Evolutionary conservation across 2,113 vertebrate species (phyloP), one percentile per base, ranked within the genome.

Genomic region (Accipiter virgatus): DNA sequence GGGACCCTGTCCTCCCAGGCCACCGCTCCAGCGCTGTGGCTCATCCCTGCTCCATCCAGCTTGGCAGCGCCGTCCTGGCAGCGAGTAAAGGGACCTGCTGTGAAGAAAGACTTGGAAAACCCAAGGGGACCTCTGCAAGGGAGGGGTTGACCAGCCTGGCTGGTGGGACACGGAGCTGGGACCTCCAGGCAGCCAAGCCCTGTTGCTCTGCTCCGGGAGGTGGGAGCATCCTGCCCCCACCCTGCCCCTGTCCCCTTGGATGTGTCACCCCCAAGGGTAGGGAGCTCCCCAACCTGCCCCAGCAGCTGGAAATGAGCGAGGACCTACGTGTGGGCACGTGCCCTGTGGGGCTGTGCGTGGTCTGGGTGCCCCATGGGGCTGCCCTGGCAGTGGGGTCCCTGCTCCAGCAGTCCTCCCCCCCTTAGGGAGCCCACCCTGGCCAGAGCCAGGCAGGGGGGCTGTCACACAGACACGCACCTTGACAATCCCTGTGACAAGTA

Each of bases 291-390:
- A 40, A 4, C 4, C 17, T 26, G 56, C 15, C 56, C 48, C 63
- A 34, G 75, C 13, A 45, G 23, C 32, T n/a, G 79, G 52, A 13
- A 55, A 16, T 1, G 1, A 34, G 16, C 13, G 10, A 26, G 38
- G 53, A 48, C 9, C 40, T 3, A 20, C 0, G 0, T 0, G 4
- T 2, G 43, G 43, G 32, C 23, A 31, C 0, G 1, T 2, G 2
- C 1, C 7, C 34, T 27, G 12, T 10, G 66, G 42, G n/a, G 31
- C 53, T 72, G 38, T 6, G 9, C 1, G 0, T 5, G 40, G 27
- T 8, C 29, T 31, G 61, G 18, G 11, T 25, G 2, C 3, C 18
- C 29, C 0, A 0, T 6, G 43, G 68, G 43, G 32, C 42, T 59
- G 50, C 13, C 61, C 66, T 10, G 42, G 81, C 48, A 11, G 32